Evolutionary conservation across 1,140 invertebrate genomes (phyloP), one percentile per base, ranked within the genome.

Genomic region (Drosophila punjabiensis): DNA sequence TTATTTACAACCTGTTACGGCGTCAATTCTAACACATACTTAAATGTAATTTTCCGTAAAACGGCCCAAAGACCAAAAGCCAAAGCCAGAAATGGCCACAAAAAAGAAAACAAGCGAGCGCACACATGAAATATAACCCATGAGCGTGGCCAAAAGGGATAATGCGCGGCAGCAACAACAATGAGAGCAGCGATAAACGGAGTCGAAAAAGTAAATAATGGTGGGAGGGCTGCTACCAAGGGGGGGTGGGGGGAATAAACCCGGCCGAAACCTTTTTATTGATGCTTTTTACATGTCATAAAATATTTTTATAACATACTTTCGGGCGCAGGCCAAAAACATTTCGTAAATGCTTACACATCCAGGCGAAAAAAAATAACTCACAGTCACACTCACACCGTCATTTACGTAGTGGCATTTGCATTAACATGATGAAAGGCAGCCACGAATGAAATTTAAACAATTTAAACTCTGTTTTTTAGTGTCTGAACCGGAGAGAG

Each of bases 261-360:
- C 73, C 39, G 55, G 41, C 63, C 53, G 75, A 79, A 85, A 79
- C 79, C 73, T 90, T 90, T 90, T 90, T 90, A 90, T 90, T 86
- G 86, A 82, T 86, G 82, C 82, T 86, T 90, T 79, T 90, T 90
- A 90, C 86, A 90, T 86, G 86, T 90, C 82, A 90, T 90, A 90
- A 90, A 90, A 90, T 85, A 90, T 90, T 90, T 90, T 90, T 90
- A 91, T 89, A 89, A 89, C 85, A 89, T 88, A 89, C 85, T 85
- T 85, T 89, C 74, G 53, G 37, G 48, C 43, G 28, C 65, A 79
- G 70, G 56, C 55, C 68, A 74, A 53, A 64, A 71, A 70, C 82
- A 86, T 86, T 82, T 81, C 80, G 63, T 77, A 80, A 84, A 84
- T 76, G 71, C 53, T 50, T 33, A 18, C 30, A 33, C 65, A 48